Evolutionary conservation across 2,888 invertebrate species (phyloP), one percentile per base, ranked within the genome.

Genomic region (Embidobia sp.): DNA sequence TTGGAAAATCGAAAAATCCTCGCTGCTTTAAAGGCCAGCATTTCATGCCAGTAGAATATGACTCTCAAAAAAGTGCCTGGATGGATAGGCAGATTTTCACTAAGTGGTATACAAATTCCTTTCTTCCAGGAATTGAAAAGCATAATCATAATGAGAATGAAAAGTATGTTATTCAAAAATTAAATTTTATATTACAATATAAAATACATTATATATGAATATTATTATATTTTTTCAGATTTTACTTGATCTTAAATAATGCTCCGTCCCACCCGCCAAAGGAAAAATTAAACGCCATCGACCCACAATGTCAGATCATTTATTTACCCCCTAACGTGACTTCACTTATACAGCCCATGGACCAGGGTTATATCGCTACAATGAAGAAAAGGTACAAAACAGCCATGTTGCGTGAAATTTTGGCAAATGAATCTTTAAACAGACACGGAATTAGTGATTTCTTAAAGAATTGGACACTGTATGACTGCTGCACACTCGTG

Each of bases 1-100:
- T 86, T 55, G 82, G 83, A 0, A 85, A 85, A 76, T 77, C 80
- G 8, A 78, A 80, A 57, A 83, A 82, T 15, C 80, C 83, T 18
- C 37, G 3, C 13, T 37, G 37, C 18, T 42, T 13, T 13, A 35
- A 13, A 22, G 22, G 6, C 22, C 3, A 22, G 6, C 6, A 22
- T 22, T 22, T 7, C 3, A 35, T 35, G 35, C 15, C 35, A 35
- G 3, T 10, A 11, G 3, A 11, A 5, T 10, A 35, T 13, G n/a
- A 13, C 13, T 4, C 8, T 35, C 15, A 35, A 35, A 35, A 35
- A 6, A 35, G 7, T 13, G 11, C 13, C 2, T 8, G 31, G 31
- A 31, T 31, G 31, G n/a, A 31, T n/a, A 4, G n/a, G 8, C 5
- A n/a, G n/a, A 31, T 31, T 7, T 31, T 31, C n/a, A 2, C 8